Conservation (phyloP, 2,888 invertebrate species). For the Nomada fabriciana region DNA sequence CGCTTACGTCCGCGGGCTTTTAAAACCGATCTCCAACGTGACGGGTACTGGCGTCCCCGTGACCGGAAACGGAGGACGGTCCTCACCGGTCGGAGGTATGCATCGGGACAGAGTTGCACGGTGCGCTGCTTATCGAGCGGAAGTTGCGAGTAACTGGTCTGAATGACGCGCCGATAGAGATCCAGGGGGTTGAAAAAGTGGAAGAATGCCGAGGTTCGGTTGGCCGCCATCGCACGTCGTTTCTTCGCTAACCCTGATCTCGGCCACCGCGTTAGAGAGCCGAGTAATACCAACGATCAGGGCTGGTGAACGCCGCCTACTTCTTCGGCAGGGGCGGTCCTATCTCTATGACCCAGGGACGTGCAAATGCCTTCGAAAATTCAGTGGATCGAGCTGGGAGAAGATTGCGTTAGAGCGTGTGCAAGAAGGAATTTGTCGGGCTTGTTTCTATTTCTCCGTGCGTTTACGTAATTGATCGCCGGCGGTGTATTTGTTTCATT, state of each 20-base stretch:
- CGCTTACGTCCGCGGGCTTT: neutral
- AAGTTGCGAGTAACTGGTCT: conserved; percentile 27
- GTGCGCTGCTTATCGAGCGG: conserved; percentile 32
- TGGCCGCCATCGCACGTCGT: conserved; percentile 76
- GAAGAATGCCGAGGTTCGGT: conserved; percentile 52
- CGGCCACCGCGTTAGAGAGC: conserved; percentile 75
- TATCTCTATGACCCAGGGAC: conserved; percentile 80
- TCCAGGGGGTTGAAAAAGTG: conserved; percentile 58
- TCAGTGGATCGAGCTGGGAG: conserved; percentile 60
- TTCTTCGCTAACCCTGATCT: conserved; percentile 73
- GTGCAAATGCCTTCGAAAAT: conserved; percentile 66
- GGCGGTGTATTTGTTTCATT: neutral
- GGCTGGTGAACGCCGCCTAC: conserved; percentile 78
- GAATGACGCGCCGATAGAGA: conserved; percentile 37
- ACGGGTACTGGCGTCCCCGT: neutral
- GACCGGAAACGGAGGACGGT: conserved; percentile 39
- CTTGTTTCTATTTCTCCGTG: neutral
- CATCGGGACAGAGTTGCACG: neutral
- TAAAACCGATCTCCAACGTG: too few relatives aligned
- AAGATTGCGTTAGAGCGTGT: neutral
- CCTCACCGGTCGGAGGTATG: neutral
- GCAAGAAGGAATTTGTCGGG: neutral
- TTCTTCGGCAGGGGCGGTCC: conserved; percentile 80
- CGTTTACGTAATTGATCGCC: neutral
- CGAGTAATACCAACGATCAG: conserved; percentile 67